Conservation (phyloP, 2,888 invertebrate species). For the Noctuana brunneofusca region DNA sequence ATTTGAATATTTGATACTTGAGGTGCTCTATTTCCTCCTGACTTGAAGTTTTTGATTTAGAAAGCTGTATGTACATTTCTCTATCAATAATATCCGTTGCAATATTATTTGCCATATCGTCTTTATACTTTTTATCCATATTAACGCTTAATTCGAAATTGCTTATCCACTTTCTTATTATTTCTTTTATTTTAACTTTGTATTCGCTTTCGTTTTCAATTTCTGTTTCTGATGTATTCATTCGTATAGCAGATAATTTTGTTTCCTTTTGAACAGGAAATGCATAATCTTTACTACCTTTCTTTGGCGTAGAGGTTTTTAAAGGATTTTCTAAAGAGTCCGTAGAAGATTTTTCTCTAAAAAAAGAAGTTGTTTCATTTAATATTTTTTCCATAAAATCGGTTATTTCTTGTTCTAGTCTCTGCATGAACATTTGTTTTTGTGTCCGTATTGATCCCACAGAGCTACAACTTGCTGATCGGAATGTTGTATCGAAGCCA, state of each 20-base stretch:
- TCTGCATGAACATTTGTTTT: constrained; percentile 30
- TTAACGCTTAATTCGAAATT: constrained; percentile 19
- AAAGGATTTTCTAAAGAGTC: constrained; percentile 7
- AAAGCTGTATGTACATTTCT: constrained; percentile 53
- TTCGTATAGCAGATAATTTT: background rate
- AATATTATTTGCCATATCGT: constrained; percentile 45
- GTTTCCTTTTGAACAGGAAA: constrained; percentile 1
- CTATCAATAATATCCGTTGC: constrained; percentile 53
- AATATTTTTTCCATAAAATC: constrained; percentile 31
- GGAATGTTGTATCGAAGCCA: background rate
- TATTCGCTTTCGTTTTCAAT: constrained; percentile 6
- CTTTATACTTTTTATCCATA: constrained; percentile 39
- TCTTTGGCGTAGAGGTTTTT: constrained; percentile 25
- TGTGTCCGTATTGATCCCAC: constrained; percentile 11
- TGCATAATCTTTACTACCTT: background rate
- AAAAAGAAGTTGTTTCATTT: constrained; percentile 24
- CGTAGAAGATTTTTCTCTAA: constrained; percentile 8
- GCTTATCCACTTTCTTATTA: constrained; percentile 21
- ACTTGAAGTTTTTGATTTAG: constrained; percentile 42
- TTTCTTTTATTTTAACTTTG: constrained; percentile 19
- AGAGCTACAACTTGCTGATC: constrained; percentile 3
- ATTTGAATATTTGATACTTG: constrained; percentile 56
- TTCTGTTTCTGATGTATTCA: background rate
- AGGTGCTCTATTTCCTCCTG: constrained; percentile 54
- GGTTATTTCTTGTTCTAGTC: constrained; percentile 27